Conservation (phyloP, 2,797 vertebrate genomes). For the Phrynocephalus vlangalii region DNA sequence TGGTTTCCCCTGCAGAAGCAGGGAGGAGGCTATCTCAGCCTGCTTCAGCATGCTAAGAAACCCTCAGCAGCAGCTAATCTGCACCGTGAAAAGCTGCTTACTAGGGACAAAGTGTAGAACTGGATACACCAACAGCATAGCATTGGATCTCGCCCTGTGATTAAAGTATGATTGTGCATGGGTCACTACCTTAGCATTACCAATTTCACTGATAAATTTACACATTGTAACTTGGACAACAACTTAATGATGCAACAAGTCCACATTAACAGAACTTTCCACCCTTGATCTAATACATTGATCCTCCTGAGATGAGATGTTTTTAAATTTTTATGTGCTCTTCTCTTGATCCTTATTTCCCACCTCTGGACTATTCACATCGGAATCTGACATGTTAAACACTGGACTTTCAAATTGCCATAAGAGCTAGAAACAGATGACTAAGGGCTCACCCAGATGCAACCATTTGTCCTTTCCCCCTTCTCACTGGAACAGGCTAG, state of each 20-base stretch:
- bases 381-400: neutral
- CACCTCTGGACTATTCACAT: neutral
- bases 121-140: neutral
- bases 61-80: neutral
- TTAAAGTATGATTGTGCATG: neutral
- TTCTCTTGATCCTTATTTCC: neutral
- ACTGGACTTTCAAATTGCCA: no score
- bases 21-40: neutral
- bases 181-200: neutral
- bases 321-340: neutral
- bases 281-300: neutral
- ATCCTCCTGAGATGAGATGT: neutral
- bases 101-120: neutral
- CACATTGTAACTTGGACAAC: neutral
- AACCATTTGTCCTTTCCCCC: no score
- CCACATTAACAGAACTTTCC: no score
- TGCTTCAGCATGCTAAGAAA: neutral
- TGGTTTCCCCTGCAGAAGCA: neutral
- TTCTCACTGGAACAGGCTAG: no score
- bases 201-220: neutral
- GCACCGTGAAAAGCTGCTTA: neutral
- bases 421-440: neutral
- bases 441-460: no score
- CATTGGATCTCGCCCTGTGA: neutral
- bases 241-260: neutral